Base-by-base conservation (phyloP, 2,888 invertebrate species). In the Nineta flava region DNA sequence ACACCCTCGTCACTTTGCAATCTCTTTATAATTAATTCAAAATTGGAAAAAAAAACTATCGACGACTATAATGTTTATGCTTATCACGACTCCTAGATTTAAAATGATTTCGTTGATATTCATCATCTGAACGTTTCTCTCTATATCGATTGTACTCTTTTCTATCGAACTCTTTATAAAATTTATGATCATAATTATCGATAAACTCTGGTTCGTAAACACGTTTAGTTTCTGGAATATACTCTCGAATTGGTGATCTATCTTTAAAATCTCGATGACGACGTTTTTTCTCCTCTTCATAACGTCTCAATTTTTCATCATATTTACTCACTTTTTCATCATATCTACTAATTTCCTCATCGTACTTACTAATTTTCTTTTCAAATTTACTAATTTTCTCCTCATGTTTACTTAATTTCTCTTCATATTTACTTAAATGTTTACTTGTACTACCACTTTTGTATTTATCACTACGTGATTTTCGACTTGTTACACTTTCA, bases 61-160 rank as follows among this genome's bases (percentile, higher is more conserved):
- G 19, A 47, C 35, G 34, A 47, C 5, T 10, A 26, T 32, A n/a
- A 34, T 32, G 15, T 34, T 35, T 16, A 5, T 32, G 16, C 15
- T 19, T 34, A 16, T 47, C 47, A 34, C 32, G 34, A 34, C 47
- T 47, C 9, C 47, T 32, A 19, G 47, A 47, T 12, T 35, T 16
- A 44, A 10, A 26, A 13, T 19, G 19, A 26, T 26, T 19, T 21
- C 44, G 19, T 26, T 19, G 44, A 21, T 21, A 44, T 13, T 44
- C 44, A 7, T 44, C 44, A 21, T 44, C 44, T 26, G 15, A 16
- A 9, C 26, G 44, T 21, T 44, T 19, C 9, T 44, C 44, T 21
- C 44, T 16, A 44, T 44, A 44, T 12, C 15, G n/a, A 13, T 44
- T 44, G 13, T 44, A 44, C 7, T 44, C 26, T 21, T 26, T 19